Base-by-base conservation (phyloP, 2,888 invertebrate genomes). In the Syrphus vitripennis region DNA sequence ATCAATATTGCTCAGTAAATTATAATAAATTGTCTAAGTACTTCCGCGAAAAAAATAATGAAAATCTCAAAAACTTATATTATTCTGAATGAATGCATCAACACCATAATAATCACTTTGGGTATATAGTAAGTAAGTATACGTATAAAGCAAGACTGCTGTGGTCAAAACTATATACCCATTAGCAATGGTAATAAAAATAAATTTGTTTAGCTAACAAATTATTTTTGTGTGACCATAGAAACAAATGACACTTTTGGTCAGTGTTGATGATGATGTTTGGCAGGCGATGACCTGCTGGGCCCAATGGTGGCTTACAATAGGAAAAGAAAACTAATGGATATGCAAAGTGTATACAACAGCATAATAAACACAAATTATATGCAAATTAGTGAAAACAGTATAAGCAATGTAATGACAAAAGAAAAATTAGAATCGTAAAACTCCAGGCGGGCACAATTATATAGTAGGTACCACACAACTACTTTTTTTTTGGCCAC, bases 301-400 rank as follows among this genome's bases (percentile, higher is more conserved):
- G 53, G 80, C 65, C n/a, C 63, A 55, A 42, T 37, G 31, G 42
- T 31, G 19, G 45, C 65, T 24, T 10, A 29, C 24, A 26, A 12
- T 24, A 24, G 4, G 34, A 57, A 10, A 45, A 29, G 1, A 16
- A 37, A 37, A 29, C 42, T 59, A 40, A n/a, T 65, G 19, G 12
- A 24, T 65, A 65, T 65, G 65, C 65, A 65, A 65, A 65, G 45
- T 79, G 65, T n/a, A 9, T 78, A 78, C 67, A 55, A 40, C 19
- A 16, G 10, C 6, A 37, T 59, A 59, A 59, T 59, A 21, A 5
- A 75, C 75, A 65, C 65, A 70, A 50, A 76, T 40, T 31, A 65
- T 84, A 80, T 84, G 84, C 84, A 84, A 84, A 84, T 84, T 76
- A 76, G 80, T 76, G 67, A 67, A 72, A 76, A 75, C 67, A 72